phyloP scores from a whole-genome alignment of 2,888 invertebrate genomes.

The Eupithecia tripunctaria region DNA sequence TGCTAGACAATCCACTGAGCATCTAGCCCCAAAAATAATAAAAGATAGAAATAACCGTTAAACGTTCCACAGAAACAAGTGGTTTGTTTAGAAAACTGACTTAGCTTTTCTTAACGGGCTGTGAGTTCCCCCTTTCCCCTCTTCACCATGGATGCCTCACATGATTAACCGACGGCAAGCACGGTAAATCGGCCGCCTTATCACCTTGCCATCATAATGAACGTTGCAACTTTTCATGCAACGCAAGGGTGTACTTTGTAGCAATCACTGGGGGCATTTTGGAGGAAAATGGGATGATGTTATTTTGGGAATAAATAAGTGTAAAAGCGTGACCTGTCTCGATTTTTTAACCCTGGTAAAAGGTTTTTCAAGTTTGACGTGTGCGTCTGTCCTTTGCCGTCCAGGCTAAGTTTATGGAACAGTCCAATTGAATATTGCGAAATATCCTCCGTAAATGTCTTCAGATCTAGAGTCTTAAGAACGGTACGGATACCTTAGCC shows the following conservation, averaged over 20 bases:
- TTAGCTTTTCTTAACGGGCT: constrained; percentile 18
- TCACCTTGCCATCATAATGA: constrained; percentile 65
- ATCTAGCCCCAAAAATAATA: no score
- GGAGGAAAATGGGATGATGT: neutral
- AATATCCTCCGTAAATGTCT: no score
- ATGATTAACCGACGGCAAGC: constrained; percentile 52
- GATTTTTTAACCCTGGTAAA: neutral
- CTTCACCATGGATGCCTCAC: constrained; percentile 41
- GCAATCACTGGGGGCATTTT: constrained; percentile 28
- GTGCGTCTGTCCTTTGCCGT: no score
- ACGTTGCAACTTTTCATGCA: constrained; percentile 57
- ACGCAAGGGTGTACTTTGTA: constrained; percentile 47
- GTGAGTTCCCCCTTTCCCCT: constrained; percentile 35
- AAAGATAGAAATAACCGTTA: no score
- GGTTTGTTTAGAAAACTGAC: neutral
- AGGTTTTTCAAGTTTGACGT: neutral
- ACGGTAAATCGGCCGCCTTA: constrained; percentile 64
- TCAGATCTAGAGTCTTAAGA: no score
- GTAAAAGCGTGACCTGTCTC: neutral
- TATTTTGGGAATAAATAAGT: neutral
- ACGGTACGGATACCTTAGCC: no score
- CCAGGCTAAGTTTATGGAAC: no score
- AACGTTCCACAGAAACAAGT: no score
- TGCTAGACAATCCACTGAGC: no score
- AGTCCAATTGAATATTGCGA: no score